Conservation (phyloP, 2,888 invertebrate species). For the Pollenia griseotomentosa region DNA sequence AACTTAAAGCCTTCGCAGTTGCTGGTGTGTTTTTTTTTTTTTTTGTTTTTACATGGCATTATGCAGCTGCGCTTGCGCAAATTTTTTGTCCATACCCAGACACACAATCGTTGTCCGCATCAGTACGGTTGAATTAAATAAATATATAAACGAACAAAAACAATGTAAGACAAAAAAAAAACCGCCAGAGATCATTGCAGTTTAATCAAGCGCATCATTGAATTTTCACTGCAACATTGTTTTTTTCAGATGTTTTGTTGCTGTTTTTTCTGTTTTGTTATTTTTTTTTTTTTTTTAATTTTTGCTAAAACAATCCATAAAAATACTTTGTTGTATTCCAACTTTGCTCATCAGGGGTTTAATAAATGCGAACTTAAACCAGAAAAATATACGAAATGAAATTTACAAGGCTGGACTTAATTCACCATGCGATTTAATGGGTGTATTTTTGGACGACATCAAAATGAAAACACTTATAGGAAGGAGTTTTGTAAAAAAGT, state of each 20-base stretch:
- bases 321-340: constrained; percentile 47
- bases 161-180: constrained; percentile 17
- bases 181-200: constrained; percentile 58
- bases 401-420: constrained; percentile 58
- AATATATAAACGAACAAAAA: constrained; percentile 36
- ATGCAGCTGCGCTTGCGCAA: constrained; percentile 72
- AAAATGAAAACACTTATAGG: constrained; percentile 2
- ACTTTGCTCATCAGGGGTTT: constrained; percentile 49
- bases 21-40: constrained; percentile 15
- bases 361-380: constrained; percentile 20
- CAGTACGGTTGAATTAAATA: constrained; percentile 36
- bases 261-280: background rate
- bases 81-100: constrained; percentile 25
- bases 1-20: constrained; percentile 36
- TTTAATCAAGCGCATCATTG: constrained; percentile 70
- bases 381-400: constrained; percentile 3
- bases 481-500: background rate
- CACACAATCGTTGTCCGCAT: constrained; percentile 36
- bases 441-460: constrained; percentile 25
- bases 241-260: constrained; percentile 23
- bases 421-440: constrained; percentile 44
- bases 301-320: constrained; percentile 27
- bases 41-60: constrained; percentile 34
- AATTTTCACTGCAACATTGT: constrained; percentile 59
- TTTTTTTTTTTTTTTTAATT: too few species aligned